Conservation (phyloP, 2,888 invertebrate species). For the Anthrax anthrax region DNA sequence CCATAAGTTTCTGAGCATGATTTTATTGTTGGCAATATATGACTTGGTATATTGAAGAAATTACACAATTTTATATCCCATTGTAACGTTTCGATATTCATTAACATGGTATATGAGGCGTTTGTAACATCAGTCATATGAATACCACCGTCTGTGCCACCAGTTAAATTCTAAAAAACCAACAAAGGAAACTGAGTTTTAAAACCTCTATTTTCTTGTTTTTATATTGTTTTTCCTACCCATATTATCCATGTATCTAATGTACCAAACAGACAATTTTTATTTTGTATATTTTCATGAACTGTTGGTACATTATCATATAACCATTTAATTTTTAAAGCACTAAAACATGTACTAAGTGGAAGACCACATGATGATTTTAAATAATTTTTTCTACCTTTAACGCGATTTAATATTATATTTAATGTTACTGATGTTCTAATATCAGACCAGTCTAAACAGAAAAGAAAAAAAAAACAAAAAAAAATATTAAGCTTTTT, state of each 20-base stretch:
- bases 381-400: constrained; percentile 49
- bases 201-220: neutral
- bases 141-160: constrained; percentile 42
- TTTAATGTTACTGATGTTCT: constrained; percentile 74
- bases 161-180: constrained; percentile 42
- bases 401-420: constrained; percentile 54
- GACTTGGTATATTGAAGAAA: constrained; percentile 74
- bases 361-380: constrained; percentile 73
- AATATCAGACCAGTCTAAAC: constrained; percentile 80
- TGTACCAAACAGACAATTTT: constrained; percentile 70
- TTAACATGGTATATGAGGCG: constrained; percentile 88
- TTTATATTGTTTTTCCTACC: constrained; percentile 37
- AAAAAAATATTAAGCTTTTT: neutral
- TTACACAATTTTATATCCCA: constrained; percentile 82
- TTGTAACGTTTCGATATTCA: constrained; percentile 76
- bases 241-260: constrained; percentile 94
- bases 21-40: constrained; percentile 74
- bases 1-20: constrained; percentile 91
- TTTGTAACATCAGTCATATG: constrained; percentile 95
- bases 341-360: constrained; percentile 90
- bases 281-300: constrained; percentile 49
- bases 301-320: constrained; percentile 70
- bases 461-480: constrained; percentile 2
- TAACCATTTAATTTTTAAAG: constrained; percentile 88
- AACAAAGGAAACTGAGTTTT: constrained; percentile 4